phyloP scores from a whole-genome alignment of 2,888 invertebrate species.

The Scrobipalpa atriplicella region DNA sequence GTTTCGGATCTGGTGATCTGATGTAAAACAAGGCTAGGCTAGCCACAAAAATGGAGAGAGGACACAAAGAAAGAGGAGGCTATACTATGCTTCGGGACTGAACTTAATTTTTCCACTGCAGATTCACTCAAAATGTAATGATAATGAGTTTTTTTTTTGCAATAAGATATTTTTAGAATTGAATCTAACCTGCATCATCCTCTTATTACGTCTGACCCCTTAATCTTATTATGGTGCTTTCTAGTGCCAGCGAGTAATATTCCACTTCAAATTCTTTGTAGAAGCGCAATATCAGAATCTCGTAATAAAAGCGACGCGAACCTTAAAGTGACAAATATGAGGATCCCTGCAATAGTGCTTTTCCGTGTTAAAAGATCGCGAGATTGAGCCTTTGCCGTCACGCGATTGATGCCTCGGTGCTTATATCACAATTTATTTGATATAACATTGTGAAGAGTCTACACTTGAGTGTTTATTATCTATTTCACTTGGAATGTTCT shows the following conservation, averaged over 20 bases:
- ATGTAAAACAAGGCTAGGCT: no score
- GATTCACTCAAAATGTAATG: no score
- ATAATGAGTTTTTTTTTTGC: no score
- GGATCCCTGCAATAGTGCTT: conserved; percentile 52
- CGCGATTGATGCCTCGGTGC: conserved; percentile 49
- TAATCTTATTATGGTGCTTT: no score
- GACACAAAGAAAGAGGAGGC: no score
- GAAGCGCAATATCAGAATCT: not conserved
- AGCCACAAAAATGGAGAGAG: no score
- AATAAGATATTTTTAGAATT: no score
- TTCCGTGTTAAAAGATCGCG: conserved; percentile 68
- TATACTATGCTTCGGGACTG: no score
- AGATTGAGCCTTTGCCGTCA: conserved; percentile 60
- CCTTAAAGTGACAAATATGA: not conserved
- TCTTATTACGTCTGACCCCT: no score
- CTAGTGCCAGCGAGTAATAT: not conserved
- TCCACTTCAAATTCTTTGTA: not conserved
- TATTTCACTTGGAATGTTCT: conserved; percentile 8
- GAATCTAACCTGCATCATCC: no score
- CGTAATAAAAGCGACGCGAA: not conserved
- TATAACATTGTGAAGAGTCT: conserved; percentile 30
- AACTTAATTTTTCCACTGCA: no score
- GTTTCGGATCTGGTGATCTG: no score
- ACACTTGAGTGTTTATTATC: conserved; percentile 13
- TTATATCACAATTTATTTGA: conserved; percentile 56